Percentiles rank a stretch among this genome's conserved stretches.
Evolutionary conservation across 2,113 vertebrate genomes (phyloP).

Genomic region (Xenopus laevis): DNA sequence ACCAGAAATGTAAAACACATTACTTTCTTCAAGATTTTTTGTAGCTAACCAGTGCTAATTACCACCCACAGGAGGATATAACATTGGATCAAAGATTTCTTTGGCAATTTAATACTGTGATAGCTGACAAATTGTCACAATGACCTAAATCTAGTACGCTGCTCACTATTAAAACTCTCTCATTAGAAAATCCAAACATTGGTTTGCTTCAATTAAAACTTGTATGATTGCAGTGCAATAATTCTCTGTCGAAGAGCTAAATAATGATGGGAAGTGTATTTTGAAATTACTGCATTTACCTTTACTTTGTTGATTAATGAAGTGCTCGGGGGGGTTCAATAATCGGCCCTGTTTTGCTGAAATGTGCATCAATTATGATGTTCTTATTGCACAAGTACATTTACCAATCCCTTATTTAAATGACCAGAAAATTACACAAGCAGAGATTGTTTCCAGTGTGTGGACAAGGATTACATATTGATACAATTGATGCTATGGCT

Average conservation of each 20-base stretch:
- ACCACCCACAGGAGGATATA: neutral
- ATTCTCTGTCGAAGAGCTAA: conserved; percentile 7
- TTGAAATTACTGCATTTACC: conserved; percentile 7
- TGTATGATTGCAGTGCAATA: conserved; percentile 10
- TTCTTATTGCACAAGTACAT: too few relatives aligned
- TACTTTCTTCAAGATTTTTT: too few relatives aligned
- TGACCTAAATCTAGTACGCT: neutral
- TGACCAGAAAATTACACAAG: too few relatives aligned
- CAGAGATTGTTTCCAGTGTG: too few relatives aligned
- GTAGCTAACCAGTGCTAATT: neutral
- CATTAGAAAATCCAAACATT: conserved; percentile 28
- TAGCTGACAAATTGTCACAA: conserved; percentile 9
- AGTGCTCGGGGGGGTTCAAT: neutral
- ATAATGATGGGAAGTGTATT: neutral
- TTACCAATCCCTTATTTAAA: too few relatives aligned
- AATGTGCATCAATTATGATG: too few relatives aligned
- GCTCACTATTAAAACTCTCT: conserved; percentile 9
- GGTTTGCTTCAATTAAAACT: conserved; percentile 22
- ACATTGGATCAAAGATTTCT: neutral
- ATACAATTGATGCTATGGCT: too few relatives aligned
- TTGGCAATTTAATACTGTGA: neutral
- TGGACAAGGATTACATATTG: too few relatives aligned
- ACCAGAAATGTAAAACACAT: too few relatives aligned
- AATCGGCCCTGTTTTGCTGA: neutral
- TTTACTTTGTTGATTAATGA: neutral